Evolutionary conservation across 1,140 invertebrate species (phyloP).

Genomic region (Cephus cinctus): DNA sequence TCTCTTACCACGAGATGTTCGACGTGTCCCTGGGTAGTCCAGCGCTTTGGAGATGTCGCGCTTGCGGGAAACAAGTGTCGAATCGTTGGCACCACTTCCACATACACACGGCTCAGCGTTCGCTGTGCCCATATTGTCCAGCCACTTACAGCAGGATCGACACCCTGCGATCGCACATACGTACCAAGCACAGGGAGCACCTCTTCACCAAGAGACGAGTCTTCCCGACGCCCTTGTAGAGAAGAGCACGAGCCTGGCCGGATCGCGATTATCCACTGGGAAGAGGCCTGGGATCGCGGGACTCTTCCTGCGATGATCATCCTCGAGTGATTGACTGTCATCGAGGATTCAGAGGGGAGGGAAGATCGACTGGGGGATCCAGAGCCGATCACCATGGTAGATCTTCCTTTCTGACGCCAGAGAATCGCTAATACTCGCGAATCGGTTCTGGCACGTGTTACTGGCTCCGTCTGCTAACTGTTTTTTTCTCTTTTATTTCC

Average conservation of each 20-base stretch:
- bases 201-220: slow-evolving; percentile 52
- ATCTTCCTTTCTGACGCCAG: too few relatives aligned
- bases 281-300: too few relatives aligned
- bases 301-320: too few relatives aligned
- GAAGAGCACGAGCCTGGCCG: too few relatives aligned
- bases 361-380: not conserved
- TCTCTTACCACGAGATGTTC: slow-evolving; percentile 80
- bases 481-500: too few relatives aligned
- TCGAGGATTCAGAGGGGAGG: not conserved
- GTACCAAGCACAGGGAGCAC: slow-evolving; percentile 69
- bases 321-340: too few relatives aligned
- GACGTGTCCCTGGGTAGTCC: slow-evolving; percentile 66
- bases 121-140: slow-evolving; percentile 78
- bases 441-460: too few relatives aligned
- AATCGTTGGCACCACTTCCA: slow-evolving; percentile 86
- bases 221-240: slow-evolving; percentile 45
- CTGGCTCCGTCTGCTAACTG: too few relatives aligned
- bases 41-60: slow-evolving; percentile 73
- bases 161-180: slow-evolving; percentile 73
- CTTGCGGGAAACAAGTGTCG: slow-evolving; percentile 81
- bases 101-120: slow-evolving; percentile 76
- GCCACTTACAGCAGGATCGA: slow-evolving; percentile 84
- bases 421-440: too few relatives aligned
- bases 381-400: not conserved
- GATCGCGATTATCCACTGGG: slow-evolving; percentile 38